These are phyloP conservation scores for Sebastes paucispinis DNA, from an alignment of 2,797 vertebrate species.

Conservation along the genomic window DNA sequence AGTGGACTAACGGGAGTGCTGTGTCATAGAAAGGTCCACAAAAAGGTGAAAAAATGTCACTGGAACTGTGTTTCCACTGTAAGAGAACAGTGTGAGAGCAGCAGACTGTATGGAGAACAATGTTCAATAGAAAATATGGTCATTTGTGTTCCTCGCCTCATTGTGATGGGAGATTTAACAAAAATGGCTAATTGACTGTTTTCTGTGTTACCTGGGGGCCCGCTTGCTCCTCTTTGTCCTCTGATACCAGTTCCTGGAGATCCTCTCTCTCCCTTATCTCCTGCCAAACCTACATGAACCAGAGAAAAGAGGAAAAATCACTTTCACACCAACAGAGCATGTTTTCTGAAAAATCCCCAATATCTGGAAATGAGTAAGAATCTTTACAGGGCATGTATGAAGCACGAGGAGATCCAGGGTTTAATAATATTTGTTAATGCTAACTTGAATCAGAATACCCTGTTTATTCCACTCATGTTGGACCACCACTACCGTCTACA, in stretches of 20 bases:
- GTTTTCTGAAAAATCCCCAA: background rate
- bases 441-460: conserved; percentile 1
- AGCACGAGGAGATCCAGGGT: background rate
- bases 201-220: conserved; percentile 89
- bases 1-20: conserved; percentile 26
- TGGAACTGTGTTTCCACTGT: background rate
- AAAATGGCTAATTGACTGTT: background rate
- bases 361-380: background rate
- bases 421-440: background rate
- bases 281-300: conserved; percentile 84
- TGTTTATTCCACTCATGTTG: background rate
- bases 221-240: conserved; percentile 90
- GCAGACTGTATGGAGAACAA: conserved; percentile 11
- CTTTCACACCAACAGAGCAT: background rate
- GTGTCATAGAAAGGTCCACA: conserved; percentile 11
- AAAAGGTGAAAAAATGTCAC: conserved; percentile 13
- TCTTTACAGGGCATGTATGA: background rate
- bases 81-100: conserved; percentile 9
- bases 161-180: background rate
- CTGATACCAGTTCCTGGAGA: conserved; percentile 82
- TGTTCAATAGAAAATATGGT: conserved; percentile 10
- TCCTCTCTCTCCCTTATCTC: conserved; percentile 97
- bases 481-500: background rate
- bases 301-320: conserved; percentile 17
- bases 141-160: conserved; percentile 1